Evolutionary conservation across 2,888 invertebrate species (phyloP).

Genomic region (Ichneumoninae sp.): DNA sequence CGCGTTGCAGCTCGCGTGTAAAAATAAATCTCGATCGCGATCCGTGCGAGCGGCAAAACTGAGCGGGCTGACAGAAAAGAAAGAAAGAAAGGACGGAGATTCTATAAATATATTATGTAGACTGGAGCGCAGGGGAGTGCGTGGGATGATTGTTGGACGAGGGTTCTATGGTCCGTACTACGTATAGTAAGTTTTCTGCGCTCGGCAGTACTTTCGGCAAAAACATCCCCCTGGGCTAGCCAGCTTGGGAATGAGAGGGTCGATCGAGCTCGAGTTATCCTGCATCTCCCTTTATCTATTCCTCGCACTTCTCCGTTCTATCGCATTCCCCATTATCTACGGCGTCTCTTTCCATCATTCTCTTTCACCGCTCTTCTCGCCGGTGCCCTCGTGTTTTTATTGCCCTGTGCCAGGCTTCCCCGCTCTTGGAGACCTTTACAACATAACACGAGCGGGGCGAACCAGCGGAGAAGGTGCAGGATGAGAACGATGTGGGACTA

Average conservation of each 20-base stretch:
- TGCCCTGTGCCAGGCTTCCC: slow-evolving; percentile 44
- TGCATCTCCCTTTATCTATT: slow-evolving; percentile 25
- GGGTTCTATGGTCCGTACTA: slow-evolving; percentile 14
- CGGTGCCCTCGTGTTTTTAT: slow-evolving; percentile 58
- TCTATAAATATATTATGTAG: slow-evolving; percentile 47
- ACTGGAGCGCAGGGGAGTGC: slow-evolving; percentile 34
- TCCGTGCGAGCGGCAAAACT: slow-evolving; percentile 1
- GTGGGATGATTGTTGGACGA: slow-evolving; percentile 61
- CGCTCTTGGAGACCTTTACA: slow-evolving; percentile 29
- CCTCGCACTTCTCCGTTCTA: slow-evolving; percentile 21
- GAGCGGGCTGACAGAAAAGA: slow-evolving; percentile 9
- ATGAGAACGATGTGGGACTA: slow-evolving; percentile 51
- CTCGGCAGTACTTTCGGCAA: slow-evolving; percentile 47
- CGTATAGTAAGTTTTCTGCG: slow-evolving; percentile 26
- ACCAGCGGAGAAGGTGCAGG: slow-evolving; percentile 44
- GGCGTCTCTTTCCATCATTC: slow-evolving; percentile 35
- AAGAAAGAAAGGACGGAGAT: slow-evolving; percentile 22
- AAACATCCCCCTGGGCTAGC: slow-evolving; percentile 55
- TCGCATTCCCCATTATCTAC: slow-evolving; percentile 17
- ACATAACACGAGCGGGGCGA: slow-evolving; percentile 8
- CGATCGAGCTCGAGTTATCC: slow-evolving; percentile 43
- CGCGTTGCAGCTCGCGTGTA: slow-evolving; percentile 42
- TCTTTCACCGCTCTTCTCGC: slow-evolving; percentile 45
- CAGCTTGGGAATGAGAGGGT: slow-evolving; percentile 57
- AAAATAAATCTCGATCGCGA: slow-evolving; percentile 50